phyloP scores from a whole-genome alignment of 2,113 vertebrate genomes.

The Eulemur macaco region DNA sequence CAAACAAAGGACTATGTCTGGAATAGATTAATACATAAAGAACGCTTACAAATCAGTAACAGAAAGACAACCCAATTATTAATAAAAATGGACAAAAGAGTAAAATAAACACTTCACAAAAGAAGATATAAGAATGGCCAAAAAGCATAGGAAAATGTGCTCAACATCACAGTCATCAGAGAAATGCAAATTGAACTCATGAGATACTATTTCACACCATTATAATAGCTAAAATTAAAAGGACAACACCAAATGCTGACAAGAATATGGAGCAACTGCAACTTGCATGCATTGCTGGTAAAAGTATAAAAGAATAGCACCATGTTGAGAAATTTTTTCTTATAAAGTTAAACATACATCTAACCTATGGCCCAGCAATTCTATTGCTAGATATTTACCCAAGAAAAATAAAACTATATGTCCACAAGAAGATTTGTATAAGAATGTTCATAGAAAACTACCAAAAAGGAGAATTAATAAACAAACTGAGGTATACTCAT shows the following conservation, averaged over 20 bases:
- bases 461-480: not conserved
- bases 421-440: not conserved
- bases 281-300: not conserved
- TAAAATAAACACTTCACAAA: not conserved
- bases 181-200: not conserved
- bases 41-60: not conserved
- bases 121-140: not conserved
- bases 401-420: not conserved
- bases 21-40: not conserved
- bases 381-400: not conserved
- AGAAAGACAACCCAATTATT: not conserved
- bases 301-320: not conserved
- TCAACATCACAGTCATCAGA: not conserved
- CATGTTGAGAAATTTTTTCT: not conserved
- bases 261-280: not conserved
- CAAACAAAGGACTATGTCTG: not conserved
- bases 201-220: not conserved
- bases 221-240: slow-evolving; percentile 21
- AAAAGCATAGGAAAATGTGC: not conserved
- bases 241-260: not conserved
- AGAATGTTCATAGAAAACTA: slow-evolving; percentile 5
- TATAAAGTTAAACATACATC: not conserved
- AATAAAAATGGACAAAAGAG: not conserved
- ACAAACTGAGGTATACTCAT: not conserved
- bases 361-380: slow-evolving; percentile 12